Evolutionary conservation across 2,888 invertebrate genomes (phyloP), one percentile per base, ranked within the genome.

Genomic region (Arctia plantaginis): DNA sequence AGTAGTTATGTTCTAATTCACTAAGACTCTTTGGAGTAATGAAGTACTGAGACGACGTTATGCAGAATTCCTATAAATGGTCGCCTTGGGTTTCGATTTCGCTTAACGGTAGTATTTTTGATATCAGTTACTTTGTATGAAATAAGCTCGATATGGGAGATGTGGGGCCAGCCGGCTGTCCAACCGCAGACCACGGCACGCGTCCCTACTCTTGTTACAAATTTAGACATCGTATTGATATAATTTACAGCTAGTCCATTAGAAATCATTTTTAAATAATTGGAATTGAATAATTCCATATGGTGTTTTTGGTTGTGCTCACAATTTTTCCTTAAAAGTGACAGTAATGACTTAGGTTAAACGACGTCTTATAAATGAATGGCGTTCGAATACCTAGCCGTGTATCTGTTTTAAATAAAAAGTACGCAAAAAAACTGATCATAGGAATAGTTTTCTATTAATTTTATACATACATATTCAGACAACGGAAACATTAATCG

Each of bases 161-260:
- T 66, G 67, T 65, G 62, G 72, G 66, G 51, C 69, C 73, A 76
- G 70, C 66, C 66, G 27, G 64, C 71, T 78, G 84, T 68, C 64
- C 76, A 77, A 89, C 94, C 94, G 87, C 94, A 93, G 84, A 93
- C 93, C 93, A 83, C 93, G 88, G 92, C 94, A 93, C 94, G 93
- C 90, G 93, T 81, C 83, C 76, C 75, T 79, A 72, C 76, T 83
- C 78, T 65, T 72, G 68, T 85, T 80, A 84, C 83, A 77, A 77
- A 81, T 76, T 73, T 73, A 73, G 69, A 74, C 78, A 78, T 75
- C 70, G 69, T 27, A 66, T 47, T 66, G 66, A 68, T 72, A 66
- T 75, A 77, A 80, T 78, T 77, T 76, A 69, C 66, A 66, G n/a
- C 41, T 27, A 76, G 72, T 74, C 33, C 39, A 77, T 82, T 77